Conservation (phyloP, 2,113 vertebrate genomes). For the Callopanchax toddi region DNA sequence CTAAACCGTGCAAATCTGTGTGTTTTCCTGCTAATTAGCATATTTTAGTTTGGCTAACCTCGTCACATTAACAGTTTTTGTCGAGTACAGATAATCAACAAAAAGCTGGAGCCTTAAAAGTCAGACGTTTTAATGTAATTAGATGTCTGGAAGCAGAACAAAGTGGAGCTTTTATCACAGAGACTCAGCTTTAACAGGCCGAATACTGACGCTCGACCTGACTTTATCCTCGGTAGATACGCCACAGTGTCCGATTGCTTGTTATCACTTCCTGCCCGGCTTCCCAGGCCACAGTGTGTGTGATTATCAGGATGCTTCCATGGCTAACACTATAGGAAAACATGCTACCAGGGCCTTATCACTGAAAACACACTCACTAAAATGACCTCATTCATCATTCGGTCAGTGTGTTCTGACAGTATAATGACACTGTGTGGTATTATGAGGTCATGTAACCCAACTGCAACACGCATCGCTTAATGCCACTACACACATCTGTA, state of each 20-base stretch:
- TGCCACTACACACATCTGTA: not conserved
- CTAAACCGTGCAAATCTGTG: not conserved
- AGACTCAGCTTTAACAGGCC: not conserved
- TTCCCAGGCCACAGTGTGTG: conserved; percentile 39
- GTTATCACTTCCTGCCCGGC: conserved; percentile 65
- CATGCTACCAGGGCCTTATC: conserved; percentile 61
- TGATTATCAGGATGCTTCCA: conserved; percentile 55
- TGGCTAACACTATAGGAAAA: conserved; percentile 47
- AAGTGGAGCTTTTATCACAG: not conserved
- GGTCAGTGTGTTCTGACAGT: conserved; percentile 42
- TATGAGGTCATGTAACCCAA: conserved; percentile 8
- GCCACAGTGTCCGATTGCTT: conserved; percentile 42
- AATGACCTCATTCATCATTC: conserved; percentile 56
- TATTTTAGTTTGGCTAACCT: not conserved
- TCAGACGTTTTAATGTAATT: not conserved
- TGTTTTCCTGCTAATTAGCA: not conserved
- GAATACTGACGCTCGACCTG: conserved; percentile 8
- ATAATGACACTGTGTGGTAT: conserved; percentile 36
- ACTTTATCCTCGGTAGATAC: conserved; percentile 25
- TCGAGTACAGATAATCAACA: not conserved
- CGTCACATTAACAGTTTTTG: not conserved
- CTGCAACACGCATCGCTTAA: conserved; percentile 18
- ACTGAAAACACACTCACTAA: conserved; percentile 53
- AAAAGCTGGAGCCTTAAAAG: not conserved
- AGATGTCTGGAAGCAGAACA: not conserved